These are phyloP conservation scores for Rhyacichthys aspro DNA, from an alignment of 2,797 vertebrate species.

Conservation along the genomic window DNA sequence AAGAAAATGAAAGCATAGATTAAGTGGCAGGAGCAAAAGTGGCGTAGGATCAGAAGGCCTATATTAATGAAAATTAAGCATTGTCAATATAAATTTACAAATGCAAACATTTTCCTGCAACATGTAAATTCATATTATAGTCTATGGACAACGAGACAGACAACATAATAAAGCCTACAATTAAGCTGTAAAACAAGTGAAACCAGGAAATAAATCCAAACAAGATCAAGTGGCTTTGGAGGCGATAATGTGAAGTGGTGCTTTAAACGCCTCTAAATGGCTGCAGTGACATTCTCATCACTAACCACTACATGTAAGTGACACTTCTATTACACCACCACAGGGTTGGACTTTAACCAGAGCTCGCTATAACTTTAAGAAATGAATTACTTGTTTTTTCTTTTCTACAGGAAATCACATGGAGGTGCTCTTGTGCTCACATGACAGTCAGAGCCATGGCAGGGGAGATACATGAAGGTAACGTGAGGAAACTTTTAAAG, in stretches of 20 bases:
- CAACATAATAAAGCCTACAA: too few species aligned
- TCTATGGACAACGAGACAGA: conserved; percentile 29
- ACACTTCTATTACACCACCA: not conserved
- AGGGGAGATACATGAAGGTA: conserved; percentile 85
- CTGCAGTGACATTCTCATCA: not conserved
- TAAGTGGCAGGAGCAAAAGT: too few species aligned
- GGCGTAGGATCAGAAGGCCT: too few species aligned
- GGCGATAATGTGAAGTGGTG: too few species aligned
- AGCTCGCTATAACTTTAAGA: conserved; percentile 77
- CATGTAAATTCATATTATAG: too few species aligned
- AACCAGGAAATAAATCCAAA: conserved; percentile 17
- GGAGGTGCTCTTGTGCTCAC: conserved; percentile 81
- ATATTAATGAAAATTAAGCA: too few species aligned
- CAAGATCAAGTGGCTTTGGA: not conserved
- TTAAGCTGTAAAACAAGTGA: not conserved
- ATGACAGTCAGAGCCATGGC: conserved; percentile 83
- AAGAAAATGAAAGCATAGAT: too few species aligned
- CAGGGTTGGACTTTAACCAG: conserved; percentile 59
- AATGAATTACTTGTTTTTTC: conserved; percentile 60
- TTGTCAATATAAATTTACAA: too few species aligned
- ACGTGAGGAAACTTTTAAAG: conserved; percentile 28
- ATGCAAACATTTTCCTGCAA: too few species aligned
- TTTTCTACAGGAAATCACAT: conserved; percentile 85
- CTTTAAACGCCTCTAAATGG: not conserved
- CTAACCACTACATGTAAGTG: not conserved